Conservation (phyloP, 2,888 invertebrate species). For the Tipula confusa region DNA sequence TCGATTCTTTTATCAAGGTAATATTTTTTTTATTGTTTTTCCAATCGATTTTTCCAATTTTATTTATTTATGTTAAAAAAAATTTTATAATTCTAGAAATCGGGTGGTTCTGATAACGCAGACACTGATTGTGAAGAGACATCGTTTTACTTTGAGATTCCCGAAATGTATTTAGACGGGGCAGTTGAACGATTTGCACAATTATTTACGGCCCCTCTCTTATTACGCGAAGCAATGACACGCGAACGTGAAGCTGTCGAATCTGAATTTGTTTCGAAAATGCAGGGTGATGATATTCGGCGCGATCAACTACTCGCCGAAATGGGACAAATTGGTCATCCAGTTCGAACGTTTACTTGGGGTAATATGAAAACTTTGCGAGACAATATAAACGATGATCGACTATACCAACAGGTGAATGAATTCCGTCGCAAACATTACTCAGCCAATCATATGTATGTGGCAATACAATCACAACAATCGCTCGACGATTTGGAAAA, state of each 20-base stretch:
- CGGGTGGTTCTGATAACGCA: conserved; percentile 83
- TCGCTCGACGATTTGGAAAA: conserved; percentile 47
- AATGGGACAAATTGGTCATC: conserved; percentile 65
- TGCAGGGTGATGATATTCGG: conserved; percentile 68
- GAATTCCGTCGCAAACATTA: conserved; percentile 74
- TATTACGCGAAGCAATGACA: conserved; percentile 79
- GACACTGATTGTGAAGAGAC: conserved; percentile 84
- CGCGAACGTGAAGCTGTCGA: conserved; percentile 84
- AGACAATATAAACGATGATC: conserved; percentile 62
- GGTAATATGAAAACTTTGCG: conserved; percentile 73
- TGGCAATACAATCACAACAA: conserved; percentile 67
- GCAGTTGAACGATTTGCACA: conserved; percentile 84
- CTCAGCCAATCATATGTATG: conserved; percentile 81
- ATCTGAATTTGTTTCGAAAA: conserved; percentile 80
- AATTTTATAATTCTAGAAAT: conserved; percentile 51
- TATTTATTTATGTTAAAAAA: conserved; percentile 38
- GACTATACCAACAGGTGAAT: conserved; percentile 64
- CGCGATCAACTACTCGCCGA: conserved; percentile 68
- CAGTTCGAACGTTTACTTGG: conserved; percentile 74
- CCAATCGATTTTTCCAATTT: neutral
- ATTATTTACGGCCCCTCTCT: conserved; percentile 80
- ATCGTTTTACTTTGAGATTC: conserved; percentile 83
- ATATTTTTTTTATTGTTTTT: neutral
- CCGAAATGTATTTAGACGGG: conserved; percentile 68
- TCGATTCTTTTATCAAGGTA: conserved; percentile 67